These are phyloP conservation scores for Paedocypris sp. DNA, from an alignment of 2,113 vertebrate genomes.

Conservation along the genomic window DNA sequence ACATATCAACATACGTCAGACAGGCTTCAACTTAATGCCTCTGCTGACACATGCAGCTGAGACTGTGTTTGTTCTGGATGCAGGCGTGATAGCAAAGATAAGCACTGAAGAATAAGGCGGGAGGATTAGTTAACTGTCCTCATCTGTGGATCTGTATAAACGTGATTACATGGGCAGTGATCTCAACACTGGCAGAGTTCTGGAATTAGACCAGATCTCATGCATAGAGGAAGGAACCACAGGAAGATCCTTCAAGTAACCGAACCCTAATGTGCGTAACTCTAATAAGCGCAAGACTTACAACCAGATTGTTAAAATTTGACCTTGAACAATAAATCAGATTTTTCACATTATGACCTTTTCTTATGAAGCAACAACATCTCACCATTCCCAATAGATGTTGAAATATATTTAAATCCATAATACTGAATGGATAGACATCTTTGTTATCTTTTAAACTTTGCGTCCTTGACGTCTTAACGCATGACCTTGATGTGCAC, in stretches of 20 bases:
- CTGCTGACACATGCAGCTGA: not conserved
- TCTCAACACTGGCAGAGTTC: constrained; percentile 20
- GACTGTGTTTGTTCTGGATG: not conserved
- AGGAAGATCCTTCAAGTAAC: constrained; percentile 15
- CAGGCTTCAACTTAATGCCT: not conserved
- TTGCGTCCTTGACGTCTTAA: no score
- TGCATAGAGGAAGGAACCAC: not conserved
- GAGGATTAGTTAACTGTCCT: constrained; percentile 32
- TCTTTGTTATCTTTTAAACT: no score
- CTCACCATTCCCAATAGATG: no score
- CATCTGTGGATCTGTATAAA: constrained; percentile 28
- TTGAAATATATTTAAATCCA: no score
- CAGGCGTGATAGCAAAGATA: not conserved
- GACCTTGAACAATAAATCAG: no score
- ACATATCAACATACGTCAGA: not conserved
- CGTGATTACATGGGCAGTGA: constrained; percentile 28
- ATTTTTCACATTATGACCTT: no score
- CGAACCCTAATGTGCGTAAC: constrained; percentile 11
- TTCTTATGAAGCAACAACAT: no score
- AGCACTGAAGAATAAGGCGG: constrained; percentile 7
- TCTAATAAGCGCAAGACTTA: no score
- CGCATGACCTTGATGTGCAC: no score
- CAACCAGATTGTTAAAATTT: no score
- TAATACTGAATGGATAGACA: no score
- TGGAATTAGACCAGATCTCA: constrained; percentile 10